Evolutionary conservation across 2,113 vertebrate genomes (phyloP).

Genomic region (Coregonus clupeaformis): DNA sequence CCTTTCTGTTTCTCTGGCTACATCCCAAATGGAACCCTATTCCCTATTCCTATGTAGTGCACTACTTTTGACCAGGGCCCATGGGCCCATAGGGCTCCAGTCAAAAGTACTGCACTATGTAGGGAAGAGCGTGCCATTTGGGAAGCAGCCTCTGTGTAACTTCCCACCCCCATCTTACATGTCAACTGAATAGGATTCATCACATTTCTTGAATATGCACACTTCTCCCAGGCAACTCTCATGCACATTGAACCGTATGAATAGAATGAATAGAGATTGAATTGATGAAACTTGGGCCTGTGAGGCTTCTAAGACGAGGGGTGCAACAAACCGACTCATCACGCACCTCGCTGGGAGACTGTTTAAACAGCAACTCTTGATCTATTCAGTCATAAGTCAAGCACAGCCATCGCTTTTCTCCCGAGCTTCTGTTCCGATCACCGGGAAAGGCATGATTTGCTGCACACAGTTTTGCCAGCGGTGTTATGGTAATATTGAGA

Average conservation of each 20-base stretch:
- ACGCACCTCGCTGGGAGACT: constrained; percentile 47
- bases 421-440: constrained; percentile 50
- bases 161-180: too few relatives aligned
- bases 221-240: constrained; percentile 48
- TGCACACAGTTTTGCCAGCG: constrained; percentile 31
- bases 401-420: background rate
- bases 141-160: too few relatives aligned
- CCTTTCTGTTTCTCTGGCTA: constrained; percentile 16
- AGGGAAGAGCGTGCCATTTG: too few relatives aligned
- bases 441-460: constrained; percentile 34
- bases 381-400: too few relatives aligned
- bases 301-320: constrained; percentile 37
- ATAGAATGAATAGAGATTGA: constrained; percentile 55
- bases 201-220: constrained; percentile 53
- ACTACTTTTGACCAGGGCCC: too few relatives aligned
- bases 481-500: constrained; percentile 41
- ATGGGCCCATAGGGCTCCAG: too few relatives aligned
- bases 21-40: background rate
- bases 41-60: too few relatives aligned
- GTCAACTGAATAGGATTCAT: too few relatives aligned
- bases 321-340: constrained; percentile 54
- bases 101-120: too few relatives aligned
- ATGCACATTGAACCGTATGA: constrained; percentile 49
- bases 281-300: constrained; percentile 47
- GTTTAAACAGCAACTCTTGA: constrained; percentile 55